Conservation (phyloP, 2,888 invertebrate species). For the Caenorhabditis wallacei region DNA sequence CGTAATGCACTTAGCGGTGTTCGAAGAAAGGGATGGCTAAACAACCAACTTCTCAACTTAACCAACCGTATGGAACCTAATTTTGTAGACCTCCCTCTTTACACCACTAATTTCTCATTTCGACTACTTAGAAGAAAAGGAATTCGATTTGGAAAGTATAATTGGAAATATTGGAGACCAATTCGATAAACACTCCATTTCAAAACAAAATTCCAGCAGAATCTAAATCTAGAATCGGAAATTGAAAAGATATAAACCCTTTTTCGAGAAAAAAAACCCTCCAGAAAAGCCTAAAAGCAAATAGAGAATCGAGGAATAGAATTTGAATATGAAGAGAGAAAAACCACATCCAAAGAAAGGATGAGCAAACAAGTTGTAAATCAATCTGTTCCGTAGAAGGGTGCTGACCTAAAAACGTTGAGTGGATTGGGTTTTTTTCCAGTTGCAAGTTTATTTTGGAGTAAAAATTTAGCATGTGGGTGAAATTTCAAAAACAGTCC, state of each 20-base stretch:
- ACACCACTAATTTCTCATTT: conserved; percentile 43
- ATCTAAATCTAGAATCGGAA: no score
- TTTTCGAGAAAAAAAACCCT: not conserved
- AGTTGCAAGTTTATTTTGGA: no score
- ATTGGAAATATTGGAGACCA: conserved; percentile 11
- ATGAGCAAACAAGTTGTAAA: conserved; percentile 65
- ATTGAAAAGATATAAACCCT: not conserved
- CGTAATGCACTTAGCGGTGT: conserved; percentile 54
- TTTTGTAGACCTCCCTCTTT: conserved; percentile 4
- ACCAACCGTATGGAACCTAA: conserved; percentile 64
- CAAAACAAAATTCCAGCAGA: no score
- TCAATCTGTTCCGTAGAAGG: conserved; percentile 36
- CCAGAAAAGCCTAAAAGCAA: conserved; percentile 7
- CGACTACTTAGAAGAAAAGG: conserved; percentile 15
- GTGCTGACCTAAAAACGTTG: conserved; percentile 45
- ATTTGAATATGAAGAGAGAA: conserved; percentile 56
- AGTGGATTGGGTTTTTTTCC: not conserved
- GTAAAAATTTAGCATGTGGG: no score
- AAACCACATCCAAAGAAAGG: conserved; percentile 45
- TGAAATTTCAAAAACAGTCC: not conserved
- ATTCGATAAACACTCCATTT: not conserved
- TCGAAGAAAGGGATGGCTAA: conserved; percentile 14
- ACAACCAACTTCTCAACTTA: conserved; percentile 52
- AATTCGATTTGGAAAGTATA: conserved; percentile 30
- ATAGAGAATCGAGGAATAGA: conserved; percentile 11